Evolutionary conservation across 2,113 vertebrate species (phyloP).

Genomic region (Gymnogyps californianus): DNA sequence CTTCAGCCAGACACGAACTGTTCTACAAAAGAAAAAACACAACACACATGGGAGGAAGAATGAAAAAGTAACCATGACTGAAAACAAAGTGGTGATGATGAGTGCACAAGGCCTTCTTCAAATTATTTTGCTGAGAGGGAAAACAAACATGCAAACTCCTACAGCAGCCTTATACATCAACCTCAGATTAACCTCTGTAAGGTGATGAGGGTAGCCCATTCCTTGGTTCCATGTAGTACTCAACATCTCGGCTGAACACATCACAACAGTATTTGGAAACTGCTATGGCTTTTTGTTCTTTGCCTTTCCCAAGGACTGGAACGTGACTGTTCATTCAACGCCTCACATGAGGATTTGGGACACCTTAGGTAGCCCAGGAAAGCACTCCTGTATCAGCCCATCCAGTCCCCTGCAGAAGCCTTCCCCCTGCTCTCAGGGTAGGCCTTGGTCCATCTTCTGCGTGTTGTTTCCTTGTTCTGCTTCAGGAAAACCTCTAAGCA

Average conservation of each 20-base stretch:
- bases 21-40: conserved; percentile 73
- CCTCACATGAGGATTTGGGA: background rate
- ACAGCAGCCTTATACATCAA: background rate
- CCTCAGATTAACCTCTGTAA: background rate
- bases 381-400: background rate
- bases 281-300: background rate
- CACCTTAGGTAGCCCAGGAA: background rate
- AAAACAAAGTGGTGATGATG: background rate
- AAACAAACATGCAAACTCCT: background rate
- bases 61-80: background rate
- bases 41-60: background rate
- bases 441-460: background rate
- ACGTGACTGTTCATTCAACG: background rate
- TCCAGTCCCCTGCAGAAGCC: background rate
- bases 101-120: background rate
- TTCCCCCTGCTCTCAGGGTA: background rate
- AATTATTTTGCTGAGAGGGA: background rate
- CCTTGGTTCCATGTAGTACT: background rate
- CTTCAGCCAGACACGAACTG: conserved; percentile 96
- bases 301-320: background rate
- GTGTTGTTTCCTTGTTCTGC: background rate
- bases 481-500: background rate
- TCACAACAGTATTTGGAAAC: background rate
- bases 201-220: background rate
- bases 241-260: background rate